These are phyloP conservation scores for Bedellia somnulentella DNA, from an alignment of 2,888 invertebrate species.

Conservation along the genomic window DNA sequence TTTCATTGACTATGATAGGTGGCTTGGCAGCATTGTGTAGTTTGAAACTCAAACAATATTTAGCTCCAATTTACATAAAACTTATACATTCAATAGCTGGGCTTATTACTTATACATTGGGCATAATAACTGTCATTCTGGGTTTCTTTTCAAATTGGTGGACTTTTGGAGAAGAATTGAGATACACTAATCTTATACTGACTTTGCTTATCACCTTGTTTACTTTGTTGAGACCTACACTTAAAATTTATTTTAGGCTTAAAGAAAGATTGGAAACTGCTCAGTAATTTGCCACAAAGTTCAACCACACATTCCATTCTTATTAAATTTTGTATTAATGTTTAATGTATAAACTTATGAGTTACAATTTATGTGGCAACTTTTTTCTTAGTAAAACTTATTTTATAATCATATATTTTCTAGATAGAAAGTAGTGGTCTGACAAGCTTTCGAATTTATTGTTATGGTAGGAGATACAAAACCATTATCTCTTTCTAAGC, in stretches of 20 bases:
- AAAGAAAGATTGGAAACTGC: constrained; percentile 41
- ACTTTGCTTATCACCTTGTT: constrained; percentile 33
- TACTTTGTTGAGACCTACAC: constrained; percentile 38
- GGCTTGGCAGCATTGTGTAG: constrained; percentile 45
- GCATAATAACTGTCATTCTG: constrained; percentile 36
- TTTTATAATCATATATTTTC: no score
- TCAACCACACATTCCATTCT: no score
- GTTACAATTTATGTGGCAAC: no score
- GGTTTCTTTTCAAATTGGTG: constrained; percentile 44
- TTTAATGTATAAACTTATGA: no score
- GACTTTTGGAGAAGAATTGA: constrained; percentile 32
- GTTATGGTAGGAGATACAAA: no score
- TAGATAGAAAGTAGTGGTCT: no score
- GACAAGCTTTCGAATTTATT: no score
- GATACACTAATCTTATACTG: constrained; percentile 29
- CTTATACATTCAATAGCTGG: constrained; percentile 42
- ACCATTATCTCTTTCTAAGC: no score
- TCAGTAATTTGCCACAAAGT: constrained; percentile 27
- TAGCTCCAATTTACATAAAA: constrained; percentile 49
- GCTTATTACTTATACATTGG: constrained; percentile 36
- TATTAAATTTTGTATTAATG: no score
- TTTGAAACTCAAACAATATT: constrained; percentile 38
- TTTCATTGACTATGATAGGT: constrained; percentile 38
- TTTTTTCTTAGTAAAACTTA: no score
- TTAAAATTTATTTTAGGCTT: constrained; percentile 48